Conservation (phyloP, 2,113 vertebrate genomes). For the Myiagra hebetior region DNA sequence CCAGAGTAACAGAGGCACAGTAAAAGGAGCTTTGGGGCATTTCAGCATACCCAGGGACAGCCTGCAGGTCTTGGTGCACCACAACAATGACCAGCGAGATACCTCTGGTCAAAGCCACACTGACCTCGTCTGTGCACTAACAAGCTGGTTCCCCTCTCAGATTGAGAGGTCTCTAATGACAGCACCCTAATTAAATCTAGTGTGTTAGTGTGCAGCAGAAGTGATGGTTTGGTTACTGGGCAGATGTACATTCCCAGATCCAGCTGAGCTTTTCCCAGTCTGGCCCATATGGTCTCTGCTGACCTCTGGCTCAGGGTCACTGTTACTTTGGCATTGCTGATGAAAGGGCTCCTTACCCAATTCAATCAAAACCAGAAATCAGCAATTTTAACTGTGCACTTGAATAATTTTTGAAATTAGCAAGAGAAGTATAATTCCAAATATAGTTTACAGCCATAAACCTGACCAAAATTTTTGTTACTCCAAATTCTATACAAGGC, state of each 20-base stretch:
- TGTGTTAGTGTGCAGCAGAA: neutral
- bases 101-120: neutral
- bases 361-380: neutral
- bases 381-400: neutral
- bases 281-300: neutral
- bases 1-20: neutral
- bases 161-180: neutral
- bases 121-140: neutral
- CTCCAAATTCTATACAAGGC: neutral
- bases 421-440: neutral
- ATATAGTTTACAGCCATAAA: neutral
- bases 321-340: accelerated
- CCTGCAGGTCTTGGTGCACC: neutral
- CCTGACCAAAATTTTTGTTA: neutral
- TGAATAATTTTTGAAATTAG: neutral
- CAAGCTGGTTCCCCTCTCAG: neutral
- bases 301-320: neutral
- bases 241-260: neutral
- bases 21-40: neutral
- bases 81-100: accelerated
- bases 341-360: neutral
- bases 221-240: neutral
- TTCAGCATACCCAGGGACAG: neutral
- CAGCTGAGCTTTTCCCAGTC: neutral
- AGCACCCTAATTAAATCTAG: neutral